phyloP scores from a whole-genome alignment of 1,140 invertebrate species.

The Bombus affinis region DNA sequence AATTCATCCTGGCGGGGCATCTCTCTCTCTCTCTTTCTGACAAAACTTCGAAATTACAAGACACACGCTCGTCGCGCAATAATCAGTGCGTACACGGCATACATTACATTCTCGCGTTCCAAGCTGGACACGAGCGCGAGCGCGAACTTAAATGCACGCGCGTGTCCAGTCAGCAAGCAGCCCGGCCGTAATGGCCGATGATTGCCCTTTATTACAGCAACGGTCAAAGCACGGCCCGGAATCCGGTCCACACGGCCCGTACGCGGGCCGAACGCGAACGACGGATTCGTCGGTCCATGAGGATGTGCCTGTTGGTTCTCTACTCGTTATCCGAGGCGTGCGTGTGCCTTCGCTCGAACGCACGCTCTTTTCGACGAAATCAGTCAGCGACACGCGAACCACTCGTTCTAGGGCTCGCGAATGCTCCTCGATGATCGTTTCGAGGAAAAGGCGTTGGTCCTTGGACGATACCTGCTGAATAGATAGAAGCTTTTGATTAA shows the following conservation, averaged over 20 bases:
- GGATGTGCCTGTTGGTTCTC: constrained; percentile 6
- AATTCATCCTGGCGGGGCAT: neutral
- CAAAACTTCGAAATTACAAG: constrained; percentile 27
- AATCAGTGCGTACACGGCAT: constrained; percentile 8
- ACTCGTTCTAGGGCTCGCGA: constrained; percentile 46
- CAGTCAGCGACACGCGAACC: constrained; percentile 57
- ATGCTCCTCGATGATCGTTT: constrained; percentile 40
- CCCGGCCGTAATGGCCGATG: constrained; percentile 76
- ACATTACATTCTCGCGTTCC: constrained; percentile 10
- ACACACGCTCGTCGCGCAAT: neutral
- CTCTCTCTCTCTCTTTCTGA: no score
- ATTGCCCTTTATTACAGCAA: constrained; percentile 80
- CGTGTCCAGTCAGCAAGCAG: constrained; percentile 52
- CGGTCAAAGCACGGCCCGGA: constrained; percentile 78
- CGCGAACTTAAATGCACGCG: constrained; percentile 20
- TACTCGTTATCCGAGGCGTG: neutral
- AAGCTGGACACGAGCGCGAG: neutral
- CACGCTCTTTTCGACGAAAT: constrained; percentile 30
- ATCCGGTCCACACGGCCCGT: constrained; percentile 68
- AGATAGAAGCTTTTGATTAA: constrained; percentile 28
- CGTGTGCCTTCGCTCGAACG: neutral
- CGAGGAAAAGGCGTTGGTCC: constrained; percentile 50
- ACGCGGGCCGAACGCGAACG: constrained; percentile 48
- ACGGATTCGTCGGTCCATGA: constrained; percentile 59
- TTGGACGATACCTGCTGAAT: constrained; percentile 27